These are phyloP conservation scores for Rugalucina vietnamica DNA, from an alignment of 2,888 invertebrate genomes.

Conservation along the genomic window DNA sequence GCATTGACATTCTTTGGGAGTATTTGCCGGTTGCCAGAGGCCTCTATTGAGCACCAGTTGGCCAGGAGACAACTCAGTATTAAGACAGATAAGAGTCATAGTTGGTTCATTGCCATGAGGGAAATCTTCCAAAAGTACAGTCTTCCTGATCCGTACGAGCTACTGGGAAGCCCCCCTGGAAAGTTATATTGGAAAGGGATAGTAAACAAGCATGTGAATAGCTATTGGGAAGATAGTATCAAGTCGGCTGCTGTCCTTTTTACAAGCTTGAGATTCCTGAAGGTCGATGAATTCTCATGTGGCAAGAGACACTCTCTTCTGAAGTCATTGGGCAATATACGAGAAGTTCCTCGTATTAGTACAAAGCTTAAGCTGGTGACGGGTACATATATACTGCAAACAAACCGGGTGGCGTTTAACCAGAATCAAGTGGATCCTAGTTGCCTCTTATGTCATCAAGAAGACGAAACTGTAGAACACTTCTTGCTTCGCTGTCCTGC, in stretches of 20 bases:
- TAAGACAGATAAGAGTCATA: not conserved
- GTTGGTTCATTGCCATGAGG: not conserved
- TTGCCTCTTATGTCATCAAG: not conserved
- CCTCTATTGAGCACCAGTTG: not conserved
- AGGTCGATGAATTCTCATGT: not conserved
- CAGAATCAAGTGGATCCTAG: not conserved
- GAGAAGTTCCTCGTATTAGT: not conserved
- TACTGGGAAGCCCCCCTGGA: not conserved
- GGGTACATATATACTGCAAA: constrained; percentile 12
- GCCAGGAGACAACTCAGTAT: not conserved
- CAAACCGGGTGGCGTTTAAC: constrained; percentile 4
- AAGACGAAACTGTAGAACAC: constrained; percentile 11
- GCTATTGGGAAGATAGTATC: not conserved
- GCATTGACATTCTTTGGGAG: not conserved
- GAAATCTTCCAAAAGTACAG: not conserved
- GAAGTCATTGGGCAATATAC: not conserved
- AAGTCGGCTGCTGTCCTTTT: not conserved
- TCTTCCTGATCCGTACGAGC: not conserved
- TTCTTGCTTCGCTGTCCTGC: not conserved
- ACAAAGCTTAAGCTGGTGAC: constrained; percentile 1
- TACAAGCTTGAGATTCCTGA: not conserved
- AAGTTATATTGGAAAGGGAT: not conserved
- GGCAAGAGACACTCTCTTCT: not conserved
- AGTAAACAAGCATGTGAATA: not conserved
- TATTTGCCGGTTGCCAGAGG: not conserved